Percentiles rank a stretch among this genome's conserved stretches.
Conservation (phyloP, 2,888 invertebrate genomes). For the Brachynemurus nebulosus region DNA sequence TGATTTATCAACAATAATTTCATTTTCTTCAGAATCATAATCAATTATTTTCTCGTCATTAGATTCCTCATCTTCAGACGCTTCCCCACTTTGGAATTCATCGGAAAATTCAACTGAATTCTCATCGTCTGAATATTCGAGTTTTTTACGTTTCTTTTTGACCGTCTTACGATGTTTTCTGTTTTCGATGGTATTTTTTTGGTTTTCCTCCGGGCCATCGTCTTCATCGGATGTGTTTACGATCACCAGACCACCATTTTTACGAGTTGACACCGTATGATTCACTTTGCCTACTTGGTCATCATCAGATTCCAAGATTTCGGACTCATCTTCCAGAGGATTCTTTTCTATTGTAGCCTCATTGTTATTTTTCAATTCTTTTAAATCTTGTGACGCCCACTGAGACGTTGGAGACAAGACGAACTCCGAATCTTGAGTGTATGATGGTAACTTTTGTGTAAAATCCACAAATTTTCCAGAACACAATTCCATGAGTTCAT, state of each 20-base stretch:
- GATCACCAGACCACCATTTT: no score
- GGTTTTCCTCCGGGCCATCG: no score
- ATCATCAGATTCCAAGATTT: no score
- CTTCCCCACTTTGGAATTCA: slow-evolving; percentile 15
- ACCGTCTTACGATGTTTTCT: background rate
- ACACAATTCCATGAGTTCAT: slow-evolving; percentile 39
- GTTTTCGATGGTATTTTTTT: no score
- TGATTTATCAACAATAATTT: slow-evolving; percentile 30
- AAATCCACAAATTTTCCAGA: slow-evolving; percentile 29
- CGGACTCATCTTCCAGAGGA: no score
- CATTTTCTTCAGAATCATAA: slow-evolving; percentile 80
- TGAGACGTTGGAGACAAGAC: background rate
- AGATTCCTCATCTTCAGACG: slow-evolving; percentile 29
- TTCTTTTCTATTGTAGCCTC: background rate
- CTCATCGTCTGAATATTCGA: background rate
- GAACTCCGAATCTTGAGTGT: slow-evolving; percentile 1
- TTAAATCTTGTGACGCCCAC: background rate
- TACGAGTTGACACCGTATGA: no score
- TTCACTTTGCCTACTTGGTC: no score
- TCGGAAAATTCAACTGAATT: background rate
- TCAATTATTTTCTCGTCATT: slow-evolving; percentile 34
- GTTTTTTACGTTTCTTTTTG: background rate
- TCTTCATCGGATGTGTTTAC: no score
- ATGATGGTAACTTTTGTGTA: background rate
- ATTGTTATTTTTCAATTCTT: background rate